Evolutionary conservation across 2,797 vertebrate species (phyloP).

Genomic region (Ctenosaura bakeri): DNA sequence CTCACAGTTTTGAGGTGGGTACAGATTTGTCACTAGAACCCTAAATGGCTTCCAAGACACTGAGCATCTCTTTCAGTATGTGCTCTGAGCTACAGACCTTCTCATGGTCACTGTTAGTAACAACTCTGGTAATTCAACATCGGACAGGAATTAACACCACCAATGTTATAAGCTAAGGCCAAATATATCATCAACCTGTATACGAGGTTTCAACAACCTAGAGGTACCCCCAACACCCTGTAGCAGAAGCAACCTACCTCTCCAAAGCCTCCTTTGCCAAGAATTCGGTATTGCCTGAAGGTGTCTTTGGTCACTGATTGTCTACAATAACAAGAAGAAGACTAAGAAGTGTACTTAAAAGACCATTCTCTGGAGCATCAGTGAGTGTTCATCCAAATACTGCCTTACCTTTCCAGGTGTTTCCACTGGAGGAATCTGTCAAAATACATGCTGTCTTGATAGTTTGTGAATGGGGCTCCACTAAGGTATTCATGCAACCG

Average conservation of each 20-base stretch:
- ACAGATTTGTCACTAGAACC: background rate
- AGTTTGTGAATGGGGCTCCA: constrained; percentile 85
- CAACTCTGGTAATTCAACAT: background rate
- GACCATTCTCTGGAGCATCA: background rate
- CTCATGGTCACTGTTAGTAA: background rate
- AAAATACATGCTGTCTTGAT: constrained; percentile 74
- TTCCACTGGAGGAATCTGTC: constrained; percentile 94
- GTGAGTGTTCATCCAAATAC: rapidly evolving
- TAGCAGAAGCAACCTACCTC: constrained; percentile 67
- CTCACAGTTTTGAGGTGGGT: background rate
- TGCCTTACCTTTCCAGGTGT: constrained; percentile 84
- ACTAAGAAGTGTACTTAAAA: rapidly evolving
- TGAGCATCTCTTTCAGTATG: background rate
- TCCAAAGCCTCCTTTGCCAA: constrained; percentile 91
- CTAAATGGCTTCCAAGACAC: background rate
- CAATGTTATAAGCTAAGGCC: background rate
- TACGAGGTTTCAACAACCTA: background rate
- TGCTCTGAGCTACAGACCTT: background rate
- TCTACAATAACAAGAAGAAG: constrained; percentile 72
- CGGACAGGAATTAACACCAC: background rate
- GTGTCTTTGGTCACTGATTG: constrained; percentile 82
- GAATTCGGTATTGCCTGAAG: constrained; percentile 88
- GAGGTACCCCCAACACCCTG: too few species aligned
- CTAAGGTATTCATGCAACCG: constrained; percentile 79
- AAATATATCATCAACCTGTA: background rate